Evolutionary conservation across 2,113 vertebrate species (phyloP).

Genomic region (Percopsis transmontana): DNA sequence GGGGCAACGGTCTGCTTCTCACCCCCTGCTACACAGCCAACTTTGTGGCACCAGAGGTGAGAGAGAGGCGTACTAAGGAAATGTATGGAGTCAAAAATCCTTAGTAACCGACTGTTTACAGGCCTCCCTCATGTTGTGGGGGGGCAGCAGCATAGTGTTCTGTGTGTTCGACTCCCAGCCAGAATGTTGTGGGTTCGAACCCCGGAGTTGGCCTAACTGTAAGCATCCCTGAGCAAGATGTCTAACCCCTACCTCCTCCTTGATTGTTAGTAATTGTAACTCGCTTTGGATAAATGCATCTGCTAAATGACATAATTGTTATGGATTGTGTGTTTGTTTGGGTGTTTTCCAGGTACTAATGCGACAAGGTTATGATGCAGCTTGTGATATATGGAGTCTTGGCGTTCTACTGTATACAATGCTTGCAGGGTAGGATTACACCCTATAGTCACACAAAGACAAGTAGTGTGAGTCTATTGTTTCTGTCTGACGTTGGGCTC

Average conservation of each 20-base stretch:
- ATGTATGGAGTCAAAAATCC: background rate
- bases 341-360: conserved; percentile 75
- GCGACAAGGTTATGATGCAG: conserved; percentile 82
- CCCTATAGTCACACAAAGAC: background rate
- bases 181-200: too few relatives aligned
- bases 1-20: conserved; percentile 93
- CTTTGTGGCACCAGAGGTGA: conserved; percentile 97
- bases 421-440: conserved; percentile 75
- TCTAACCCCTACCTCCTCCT: too few relatives aligned
- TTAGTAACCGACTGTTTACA: too few relatives aligned
- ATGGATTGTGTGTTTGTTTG: conserved; percentile 11
- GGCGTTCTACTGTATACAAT: conserved; percentile 82
- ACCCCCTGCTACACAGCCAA: conserved; percentile 98
- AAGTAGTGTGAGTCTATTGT: background rate
- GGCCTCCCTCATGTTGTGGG: too few relatives aligned
- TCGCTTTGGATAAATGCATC: too few relatives aligned
- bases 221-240: too few relatives aligned
- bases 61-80: background rate
- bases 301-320: too few relatives aligned
- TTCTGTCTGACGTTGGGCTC: background rate
- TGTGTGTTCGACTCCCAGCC: too few relatives aligned
- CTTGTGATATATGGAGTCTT: conserved; percentile 83
- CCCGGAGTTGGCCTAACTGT: too few relatives aligned
- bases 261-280: too few relatives aligned
- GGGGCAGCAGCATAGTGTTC: too few relatives aligned